Conservation (phyloP, 2,113 vertebrate species). For the Apodemus sylvaticus region DNA sequence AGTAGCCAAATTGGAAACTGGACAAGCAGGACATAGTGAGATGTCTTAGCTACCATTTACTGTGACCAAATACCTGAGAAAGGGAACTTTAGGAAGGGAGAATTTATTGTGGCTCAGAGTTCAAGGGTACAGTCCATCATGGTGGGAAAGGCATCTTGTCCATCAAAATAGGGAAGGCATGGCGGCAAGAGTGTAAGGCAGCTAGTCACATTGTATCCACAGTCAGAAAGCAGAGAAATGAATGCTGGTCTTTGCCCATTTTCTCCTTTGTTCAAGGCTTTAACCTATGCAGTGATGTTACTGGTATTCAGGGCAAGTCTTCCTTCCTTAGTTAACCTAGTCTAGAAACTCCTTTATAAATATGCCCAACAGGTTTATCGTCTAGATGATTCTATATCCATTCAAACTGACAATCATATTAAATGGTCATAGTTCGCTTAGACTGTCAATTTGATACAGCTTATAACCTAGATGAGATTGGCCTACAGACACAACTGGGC, state of each 20-base stretch:
- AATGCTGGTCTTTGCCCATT: background rate
- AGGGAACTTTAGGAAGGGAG: no score
- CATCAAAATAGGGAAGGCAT: background rate
- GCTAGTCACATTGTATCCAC: background rate
- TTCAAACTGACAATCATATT: background rate
- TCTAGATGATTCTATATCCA: background rate
- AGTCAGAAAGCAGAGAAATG: background rate
- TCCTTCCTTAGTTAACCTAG: no score
- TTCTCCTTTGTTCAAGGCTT: background rate
- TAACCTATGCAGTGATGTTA: background rate
- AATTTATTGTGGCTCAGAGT: background rate
- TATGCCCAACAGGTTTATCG: background rate
- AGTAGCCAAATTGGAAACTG: background rate
- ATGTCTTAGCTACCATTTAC: background rate
- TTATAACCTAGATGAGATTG: no score
- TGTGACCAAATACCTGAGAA: background rate
- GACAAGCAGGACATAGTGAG: background rate
- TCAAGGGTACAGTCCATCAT: background rate
- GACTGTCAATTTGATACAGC: background rate
- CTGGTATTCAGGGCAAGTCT: background rate
- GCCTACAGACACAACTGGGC: background rate
- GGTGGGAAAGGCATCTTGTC: background rate
- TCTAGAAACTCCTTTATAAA: background rate
- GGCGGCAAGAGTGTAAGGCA: fast-evolving
- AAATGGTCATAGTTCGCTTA: no score